Percentiles rank a stretch among this genome's conserved stretches.
These are phyloP conservation scores for Xenopus petersii DNA, from an alignment of 2,797 vertebrate species.

Conservation along the genomic window DNA sequence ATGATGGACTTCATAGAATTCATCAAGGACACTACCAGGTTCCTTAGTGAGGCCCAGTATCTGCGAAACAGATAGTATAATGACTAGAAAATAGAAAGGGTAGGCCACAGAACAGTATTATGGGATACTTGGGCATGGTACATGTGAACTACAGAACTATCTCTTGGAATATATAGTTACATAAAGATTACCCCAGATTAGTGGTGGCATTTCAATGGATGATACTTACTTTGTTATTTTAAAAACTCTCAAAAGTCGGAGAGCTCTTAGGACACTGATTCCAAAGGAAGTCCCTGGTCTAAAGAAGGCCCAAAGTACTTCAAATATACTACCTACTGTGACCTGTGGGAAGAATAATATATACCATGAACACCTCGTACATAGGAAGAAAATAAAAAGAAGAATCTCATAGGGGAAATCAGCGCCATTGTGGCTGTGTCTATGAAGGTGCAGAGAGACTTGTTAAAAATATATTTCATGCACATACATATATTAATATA, in stretches of 20 bases:
- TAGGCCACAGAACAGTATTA: no score
- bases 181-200: no score
- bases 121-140: no score
- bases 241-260: slow-evolving; percentile 94
- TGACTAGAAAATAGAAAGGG: neutral
- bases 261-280: slow-evolving; percentile 92
- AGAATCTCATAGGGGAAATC: no score
- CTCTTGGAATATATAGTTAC: no score
- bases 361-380: neutral
- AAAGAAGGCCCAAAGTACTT: slow-evolving; percentile 96
- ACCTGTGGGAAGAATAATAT: slow-evolving; percentile 71
- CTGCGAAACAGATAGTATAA: slow-evolving; percentile 62
- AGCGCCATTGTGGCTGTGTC: no score
- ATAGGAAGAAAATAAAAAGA: no score
- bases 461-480: no score
- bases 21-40: slow-evolving; percentile 96
- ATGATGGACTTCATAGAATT: slow-evolving; percentile 99
- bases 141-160: no score
- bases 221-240: slow-evolving; percentile 92
- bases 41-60: slow-evolving; percentile 96
- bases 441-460: no score
- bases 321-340: slow-evolving; percentile 95
- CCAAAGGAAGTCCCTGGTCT: slow-evolving; percentile 95
- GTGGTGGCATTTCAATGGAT: no score
- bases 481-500: no score